Base-by-base conservation (phyloP, 2,113 vertebrate genomes). In the Amphilophus citrinellus region DNA sequence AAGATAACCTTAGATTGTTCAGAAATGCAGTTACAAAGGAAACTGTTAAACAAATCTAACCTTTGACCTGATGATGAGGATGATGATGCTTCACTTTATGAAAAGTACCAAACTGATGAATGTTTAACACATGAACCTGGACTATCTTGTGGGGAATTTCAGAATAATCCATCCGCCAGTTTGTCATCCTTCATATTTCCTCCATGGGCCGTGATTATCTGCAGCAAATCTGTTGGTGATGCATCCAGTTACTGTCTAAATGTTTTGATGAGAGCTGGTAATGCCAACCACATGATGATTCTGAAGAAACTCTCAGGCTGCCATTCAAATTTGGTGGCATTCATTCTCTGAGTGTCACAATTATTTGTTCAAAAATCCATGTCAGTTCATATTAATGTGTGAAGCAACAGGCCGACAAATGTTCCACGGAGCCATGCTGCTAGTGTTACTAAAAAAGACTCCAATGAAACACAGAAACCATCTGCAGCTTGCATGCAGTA, bases 401-500 rank as follows among this genome's bases (percentile, higher is more conserved):
- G 3, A 22, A 71, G 14, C 42, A 58, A 24, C 15, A 53, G 42
- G 18, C 2, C 0, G 20, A 68, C 71, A 56, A 76, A 66, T 32
- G 56, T 61, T 35, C 76, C 15, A 47, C 37, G 3, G 42, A 83
- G 30, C 7, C 18, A 5, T 6, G 35, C 35, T 78, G 32, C 68
- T 65, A 11, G 35, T 0, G 1, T 22, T 76, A 14, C 65, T 53
- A 18, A 47, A 47, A 58, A 53, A 37, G 47, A 24, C 6, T 35
- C 8, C 37, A 79, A 75, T 80, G 1, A 86, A 82, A 82, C 50
- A 32, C 62, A 80, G 79, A 76, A 10, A 27, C 61, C 83, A 85
- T 89, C 75, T 91, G 79, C 32, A 66, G 61, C 65, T 6, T 75
- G 84, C 2, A 42, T 84, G 65, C 10, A 47, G 32, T 27, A 50